Conservation (phyloP, 2,888 invertebrate genomes). For the Archaeoteleia sp. region DNA sequence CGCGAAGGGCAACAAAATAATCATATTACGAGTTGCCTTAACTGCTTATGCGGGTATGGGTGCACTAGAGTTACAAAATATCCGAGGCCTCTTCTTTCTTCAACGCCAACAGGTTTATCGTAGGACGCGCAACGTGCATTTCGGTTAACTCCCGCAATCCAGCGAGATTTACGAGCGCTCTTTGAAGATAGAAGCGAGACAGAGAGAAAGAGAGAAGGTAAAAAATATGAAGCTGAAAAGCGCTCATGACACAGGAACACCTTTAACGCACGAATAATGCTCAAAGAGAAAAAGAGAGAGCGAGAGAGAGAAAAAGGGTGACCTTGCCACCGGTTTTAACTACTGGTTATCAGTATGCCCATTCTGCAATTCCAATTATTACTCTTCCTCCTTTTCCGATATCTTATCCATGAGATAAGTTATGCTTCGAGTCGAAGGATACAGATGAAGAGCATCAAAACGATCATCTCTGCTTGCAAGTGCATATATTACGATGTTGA, state of each 20-base stretch:
- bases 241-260: slow-evolving; percentile 32
- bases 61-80: slow-evolving; percentile 37
- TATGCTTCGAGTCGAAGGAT: not conserved
- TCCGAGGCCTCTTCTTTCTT: slow-evolving; percentile 30
- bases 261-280: slow-evolving; percentile 23
- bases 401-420: slow-evolving; percentile 9
- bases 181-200: slow-evolving; percentile 27
- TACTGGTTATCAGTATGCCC: slow-evolving; percentile 29
- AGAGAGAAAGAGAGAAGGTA: slow-evolving; percentile 18
- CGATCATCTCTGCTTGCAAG: no score
- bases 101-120: slow-evolving; percentile 48
- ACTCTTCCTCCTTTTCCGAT: not conserved
- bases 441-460: not conserved
- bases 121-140: slow-evolving; percentile 48
- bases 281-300: not conserved
- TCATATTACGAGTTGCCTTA: slow-evolving; percentile 19
- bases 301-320: slow-evolving; percentile 15
- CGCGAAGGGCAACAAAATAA: slow-evolving; percentile 29
- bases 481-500: no score
- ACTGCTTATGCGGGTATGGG: slow-evolving; percentile 25
- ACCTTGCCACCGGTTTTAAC: slow-evolving; percentile 37
- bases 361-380: slow-evolving; percentile 31
- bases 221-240: slow-evolving; percentile 21
- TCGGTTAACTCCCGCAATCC: slow-evolving; percentile 50
- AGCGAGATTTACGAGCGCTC: slow-evolving; percentile 40